Conservation (phyloP, 2,888 invertebrate genomes). For the Drosophila meridiana region DNA sequence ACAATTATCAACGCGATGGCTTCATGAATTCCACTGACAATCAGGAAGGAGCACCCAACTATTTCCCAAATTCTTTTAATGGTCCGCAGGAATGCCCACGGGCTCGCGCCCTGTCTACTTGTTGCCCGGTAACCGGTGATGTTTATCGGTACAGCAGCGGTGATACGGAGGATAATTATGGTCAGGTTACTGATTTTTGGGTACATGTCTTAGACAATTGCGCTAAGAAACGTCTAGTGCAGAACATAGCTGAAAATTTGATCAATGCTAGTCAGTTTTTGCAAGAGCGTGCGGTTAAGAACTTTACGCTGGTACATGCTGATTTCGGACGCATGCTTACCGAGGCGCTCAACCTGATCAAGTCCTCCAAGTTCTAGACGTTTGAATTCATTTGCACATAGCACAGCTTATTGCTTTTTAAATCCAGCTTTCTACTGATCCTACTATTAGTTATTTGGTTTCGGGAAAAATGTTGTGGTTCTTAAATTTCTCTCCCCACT, state of each 20-base stretch:
- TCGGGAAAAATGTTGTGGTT: slow-evolving; percentile 45
- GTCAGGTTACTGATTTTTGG: slow-evolving; percentile 94
- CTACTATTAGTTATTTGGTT: slow-evolving; percentile 47
- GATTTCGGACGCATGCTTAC: slow-evolving; percentile 91
- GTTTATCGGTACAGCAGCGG: slow-evolving; percentile 92
- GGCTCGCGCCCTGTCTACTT: slow-evolving; percentile 87
- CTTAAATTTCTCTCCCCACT: slow-evolving; percentile 18
- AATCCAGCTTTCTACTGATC: slow-evolving; percentile 39
- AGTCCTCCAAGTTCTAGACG: slow-evolving; percentile 87
- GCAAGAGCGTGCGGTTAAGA: slow-evolving; percentile 93
- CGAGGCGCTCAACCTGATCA: slow-evolving; percentile 87
- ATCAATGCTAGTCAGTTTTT: slow-evolving; percentile 93
- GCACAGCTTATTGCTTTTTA: slow-evolving; percentile 33
- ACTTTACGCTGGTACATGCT: slow-evolving; percentile 92
- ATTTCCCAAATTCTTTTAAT: slow-evolving; percentile 97
- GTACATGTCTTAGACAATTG: slow-evolving; percentile 91
- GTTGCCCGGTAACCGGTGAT: slow-evolving; percentile 89
- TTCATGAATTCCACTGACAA: slow-evolving; percentile 90
- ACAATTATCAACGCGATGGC: slow-evolving; percentile 96
- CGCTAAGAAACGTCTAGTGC: slow-evolving; percentile 89
- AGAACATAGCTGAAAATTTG: slow-evolving; percentile 93
- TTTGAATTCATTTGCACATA: slow-evolving; percentile 8
- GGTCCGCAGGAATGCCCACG: slow-evolving; percentile 92
- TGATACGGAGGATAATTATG: slow-evolving; percentile 94
- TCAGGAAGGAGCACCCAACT: slow-evolving; percentile 96